Evolutionary conservation across 2,888 invertebrate species (phyloP).

Genomic region (Caenorhabditis drosophilae): DNA sequence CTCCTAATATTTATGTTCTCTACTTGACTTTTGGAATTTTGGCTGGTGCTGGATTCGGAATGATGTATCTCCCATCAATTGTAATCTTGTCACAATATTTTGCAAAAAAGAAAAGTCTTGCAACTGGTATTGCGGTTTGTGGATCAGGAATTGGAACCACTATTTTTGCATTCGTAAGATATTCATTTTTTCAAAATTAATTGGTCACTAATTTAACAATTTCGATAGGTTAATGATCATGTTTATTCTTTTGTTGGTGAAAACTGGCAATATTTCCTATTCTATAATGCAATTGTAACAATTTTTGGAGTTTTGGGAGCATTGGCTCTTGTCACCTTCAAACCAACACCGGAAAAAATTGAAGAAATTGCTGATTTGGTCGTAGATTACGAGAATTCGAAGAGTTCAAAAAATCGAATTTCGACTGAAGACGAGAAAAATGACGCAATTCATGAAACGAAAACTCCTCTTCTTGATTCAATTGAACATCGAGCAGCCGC

Average conservation of each 20-base stretch:
- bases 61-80: constrained; percentile 96
- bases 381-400: constrained; percentile 34
- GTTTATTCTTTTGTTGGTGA: constrained; percentile 39
- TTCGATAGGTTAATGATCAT: constrained; percentile 49
- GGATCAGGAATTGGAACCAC: constrained; percentile 95
- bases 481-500: constrained; percentile 69
- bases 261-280: constrained; percentile 85
- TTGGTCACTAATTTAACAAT: neutral
- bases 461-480: constrained; percentile 34
- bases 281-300: constrained; percentile 83
- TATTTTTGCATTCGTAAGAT: constrained; percentile 77
- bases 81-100: constrained; percentile 97
- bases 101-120: constrained; percentile 88
- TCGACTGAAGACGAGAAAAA: too few species aligned
- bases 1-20: constrained; percentile 74
- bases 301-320: constrained; percentile 87
- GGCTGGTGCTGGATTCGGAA: constrained; percentile 87
- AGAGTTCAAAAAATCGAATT: too few species aligned
- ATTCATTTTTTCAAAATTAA: constrained; percentile 13
- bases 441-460: neutral
- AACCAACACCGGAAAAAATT: constrained; percentile 57
- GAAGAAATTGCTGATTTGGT: constrained; percentile 57
- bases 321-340: constrained; percentile 78
- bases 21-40: constrained; percentile 90
- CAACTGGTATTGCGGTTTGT: constrained; percentile 90